Base-by-base conservation (phyloP, 2,888 invertebrate genomes). In the Julus scandinavius region DNA sequence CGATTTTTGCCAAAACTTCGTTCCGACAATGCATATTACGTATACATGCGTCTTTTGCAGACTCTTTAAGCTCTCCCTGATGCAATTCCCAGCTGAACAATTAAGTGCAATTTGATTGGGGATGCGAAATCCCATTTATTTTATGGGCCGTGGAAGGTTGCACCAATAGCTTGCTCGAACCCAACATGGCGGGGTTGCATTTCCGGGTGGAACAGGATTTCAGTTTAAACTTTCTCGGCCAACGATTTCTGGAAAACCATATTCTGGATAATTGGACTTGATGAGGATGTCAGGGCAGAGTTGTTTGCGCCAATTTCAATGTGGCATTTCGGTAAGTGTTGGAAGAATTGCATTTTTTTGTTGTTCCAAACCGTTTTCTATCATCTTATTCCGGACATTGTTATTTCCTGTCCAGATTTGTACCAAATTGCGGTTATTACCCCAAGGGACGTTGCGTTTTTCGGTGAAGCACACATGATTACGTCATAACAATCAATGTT, bases 81-180 rank as follows among this genome's bases (percentile, higher is more conserved):
- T 72, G 72, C 72, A 72, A 72, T 72, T 72, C 72, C 72, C 72
- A 20, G 72, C 29, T 20, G 29, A 72, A 20, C 72, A 72, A 72
- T 72, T 72, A 72, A 72, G 7, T 72, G 72, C 72, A 72, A 72
- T 72, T 72, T 72, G 72, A 72, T 72, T 72, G 72, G 72, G 72
- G 72, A 72, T 72, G 72, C 29, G 72, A 72, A 72, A 72, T 72
- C 72, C 29, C 72, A 72, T 72, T 72, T 72, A 29, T 72, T 72
- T 72, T 72, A 72, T 72, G 72, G 72, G 29, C 72, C 72, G 20
- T 17, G 29, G 29, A 72, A 72, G 72, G 72, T 20, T 72, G 72
- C 29, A 20, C 72, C n/a, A 72, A 72, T 29, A 9, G 72, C 6
- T 63, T n/a, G 58, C 17, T 4, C 7, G 58, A 15, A 17, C 7